Conservation (phyloP, 2,113 vertebrate species). For the Podarcis muralis region DNA sequence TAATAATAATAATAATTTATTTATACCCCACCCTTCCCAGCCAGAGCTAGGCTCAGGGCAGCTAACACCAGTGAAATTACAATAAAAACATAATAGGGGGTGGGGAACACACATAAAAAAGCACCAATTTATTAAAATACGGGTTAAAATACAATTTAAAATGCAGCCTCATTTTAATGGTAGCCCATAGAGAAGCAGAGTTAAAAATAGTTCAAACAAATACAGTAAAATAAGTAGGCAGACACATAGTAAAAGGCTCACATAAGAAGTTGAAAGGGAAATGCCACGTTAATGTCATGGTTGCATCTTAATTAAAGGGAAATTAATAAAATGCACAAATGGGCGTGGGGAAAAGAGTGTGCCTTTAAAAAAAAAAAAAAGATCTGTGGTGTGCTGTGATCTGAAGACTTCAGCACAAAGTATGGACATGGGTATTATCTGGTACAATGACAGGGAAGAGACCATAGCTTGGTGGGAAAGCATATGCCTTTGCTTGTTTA, state of each 20-base stretch:
- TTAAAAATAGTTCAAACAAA: no score
- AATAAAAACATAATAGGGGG: no score
- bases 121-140: no score
- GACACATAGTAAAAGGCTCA: constrained; percentile 59
- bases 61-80: no score
- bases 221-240: constrained; percentile 15
- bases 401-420: constrained; percentile 44
- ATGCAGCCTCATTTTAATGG: no score
- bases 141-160: no score
- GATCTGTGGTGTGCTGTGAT: background rate
- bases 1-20: no score
- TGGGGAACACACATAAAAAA: no score
- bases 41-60: no score
- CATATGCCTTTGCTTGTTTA: background rate
- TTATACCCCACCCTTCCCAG: no score
- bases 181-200: no score
- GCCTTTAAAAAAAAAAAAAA: constrained; percentile 22
- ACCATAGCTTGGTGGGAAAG: no score
- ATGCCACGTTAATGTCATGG: constrained; percentile 63
- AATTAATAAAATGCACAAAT: constrained; percentile 60
- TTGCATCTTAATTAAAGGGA: constrained; percentile 66
- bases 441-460: constrained; percentile 34
- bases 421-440: constrained; percentile 8
- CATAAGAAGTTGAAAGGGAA: constrained; percentile 50
- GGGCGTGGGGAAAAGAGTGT: constrained; percentile 20